Conservation (phyloP, 1,140 invertebrate species). For the Aethina tumida region DNA sequence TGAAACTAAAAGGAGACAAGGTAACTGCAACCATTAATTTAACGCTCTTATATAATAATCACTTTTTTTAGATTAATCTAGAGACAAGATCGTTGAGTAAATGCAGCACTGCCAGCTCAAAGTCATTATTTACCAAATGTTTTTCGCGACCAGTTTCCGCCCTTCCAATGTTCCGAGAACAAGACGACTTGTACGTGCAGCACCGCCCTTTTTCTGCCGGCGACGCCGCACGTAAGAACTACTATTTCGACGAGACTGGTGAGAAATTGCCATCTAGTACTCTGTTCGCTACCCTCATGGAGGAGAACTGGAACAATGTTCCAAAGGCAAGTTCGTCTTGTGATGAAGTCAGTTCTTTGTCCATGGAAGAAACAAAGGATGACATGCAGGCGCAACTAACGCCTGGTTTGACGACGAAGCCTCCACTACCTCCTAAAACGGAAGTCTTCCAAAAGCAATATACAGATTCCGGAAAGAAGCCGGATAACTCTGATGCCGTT, state of each 20-base stretch:
- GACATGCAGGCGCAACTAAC: too few species aligned
- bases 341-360: neutral
- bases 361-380: too few species aligned
- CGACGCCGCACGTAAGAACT: neutral
- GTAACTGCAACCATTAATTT: slow-evolving; percentile 9
- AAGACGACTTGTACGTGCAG: slow-evolving; percentile 3
- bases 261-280: neutral
- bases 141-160: slow-evolving; percentile 25
- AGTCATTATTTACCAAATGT: slow-evolving; percentile 17
- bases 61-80: slow-evolving; percentile 21
- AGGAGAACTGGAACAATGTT: neutral
- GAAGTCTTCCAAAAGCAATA: neutral
- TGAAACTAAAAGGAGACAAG: slow-evolving; percentile 17
- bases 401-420: too few species aligned
- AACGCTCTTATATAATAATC: slow-evolving; percentile 1
- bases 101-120: slow-evolving; percentile 19
- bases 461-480: neutral
- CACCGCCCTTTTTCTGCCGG: neutral
- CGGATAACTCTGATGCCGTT: too few species aligned
- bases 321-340: neutral
- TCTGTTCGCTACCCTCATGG: neutral
- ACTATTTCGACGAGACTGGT: neutral
- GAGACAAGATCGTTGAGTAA: slow-evolving; percentile 18
- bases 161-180: slow-evolving; percentile 17
- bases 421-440: too few species aligned